These are phyloP conservation scores for Sericinus montela DNA, from an alignment of 2,888 invertebrate species.

Conservation along the genomic window DNA sequence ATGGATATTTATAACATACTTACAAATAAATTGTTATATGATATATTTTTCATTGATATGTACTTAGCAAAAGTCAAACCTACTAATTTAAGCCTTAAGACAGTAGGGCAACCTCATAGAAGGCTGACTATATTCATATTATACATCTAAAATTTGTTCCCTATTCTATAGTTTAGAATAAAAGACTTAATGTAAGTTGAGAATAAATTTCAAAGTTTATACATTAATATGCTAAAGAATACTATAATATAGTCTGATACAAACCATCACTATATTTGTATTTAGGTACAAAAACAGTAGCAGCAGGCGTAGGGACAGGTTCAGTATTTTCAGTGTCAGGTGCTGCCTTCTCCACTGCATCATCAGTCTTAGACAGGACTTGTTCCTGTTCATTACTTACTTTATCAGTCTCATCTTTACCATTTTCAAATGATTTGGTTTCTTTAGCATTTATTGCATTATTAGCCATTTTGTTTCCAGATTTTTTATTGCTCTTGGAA, in stretches of 20 bases:
- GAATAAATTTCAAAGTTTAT: too few species aligned
- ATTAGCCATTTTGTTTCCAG: conserved; percentile 49
- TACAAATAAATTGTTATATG: too few species aligned
- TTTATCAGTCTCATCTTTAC: conserved; percentile 75
- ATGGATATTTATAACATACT: too few species aligned
- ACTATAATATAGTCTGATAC: conserved; percentile 5
- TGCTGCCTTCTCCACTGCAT: conserved; percentile 21
- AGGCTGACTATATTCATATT: too few species aligned
- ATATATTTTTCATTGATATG: too few species aligned
- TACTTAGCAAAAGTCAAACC: too few species aligned
- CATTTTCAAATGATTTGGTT: conserved; percentile 61
- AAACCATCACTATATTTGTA: conserved; percentile 66
- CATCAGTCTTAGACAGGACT: conserved; percentile 25
- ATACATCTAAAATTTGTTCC: too few species aligned
- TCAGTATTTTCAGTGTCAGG: conserved; percentile 22
- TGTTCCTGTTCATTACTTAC: conserved; percentile 53
- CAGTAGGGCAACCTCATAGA: too few species aligned
- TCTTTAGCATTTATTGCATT: conserved; percentile 47
- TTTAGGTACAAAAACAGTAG: conserved; percentile 56
- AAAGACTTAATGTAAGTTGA: too few species aligned
- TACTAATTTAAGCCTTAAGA: too few species aligned
- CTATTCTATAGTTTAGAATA: too few species aligned
- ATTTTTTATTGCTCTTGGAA: conserved; percentile 55
- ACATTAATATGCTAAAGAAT: too few species aligned
- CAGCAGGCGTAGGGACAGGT: conserved; percentile 14